phyloP scores from a whole-genome alignment of 2,888 invertebrate genomes.

The Caenorhabditis imperialis region DNA sequence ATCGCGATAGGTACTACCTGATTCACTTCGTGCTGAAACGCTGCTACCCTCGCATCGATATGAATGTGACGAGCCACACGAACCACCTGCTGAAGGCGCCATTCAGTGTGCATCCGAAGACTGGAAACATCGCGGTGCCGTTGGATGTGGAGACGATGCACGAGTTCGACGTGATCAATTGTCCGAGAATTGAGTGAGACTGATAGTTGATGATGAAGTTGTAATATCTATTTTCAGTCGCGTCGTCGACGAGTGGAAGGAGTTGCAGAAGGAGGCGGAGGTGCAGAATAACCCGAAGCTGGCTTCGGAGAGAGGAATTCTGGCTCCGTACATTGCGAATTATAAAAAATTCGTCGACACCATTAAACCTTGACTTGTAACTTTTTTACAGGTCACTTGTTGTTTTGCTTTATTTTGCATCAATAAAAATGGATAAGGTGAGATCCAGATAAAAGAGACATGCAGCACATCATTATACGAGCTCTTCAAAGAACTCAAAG shows the following conservation, averaged over 20 bases:
- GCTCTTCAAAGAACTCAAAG: too few species aligned
- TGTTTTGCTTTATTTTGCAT: too few species aligned
- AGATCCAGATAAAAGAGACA: too few species aligned
- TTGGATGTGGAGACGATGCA: slow-evolving; percentile 84
- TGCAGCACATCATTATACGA: too few species aligned
- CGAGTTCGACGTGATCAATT: slow-evolving; percentile 85
- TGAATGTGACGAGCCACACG: slow-evolving; percentile 90
- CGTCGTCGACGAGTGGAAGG: slow-evolving; percentile 50
- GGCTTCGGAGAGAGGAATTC: slow-evolving; percentile 71
- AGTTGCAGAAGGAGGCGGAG: slow-evolving; percentile 21
- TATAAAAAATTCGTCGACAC: slow-evolving; percentile 71
- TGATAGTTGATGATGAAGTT: background rate
- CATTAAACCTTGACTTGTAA: background rate
- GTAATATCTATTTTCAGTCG: slow-evolving; percentile 51
- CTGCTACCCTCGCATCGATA: slow-evolving; percentile 93
- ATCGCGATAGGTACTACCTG: slow-evolving; percentile 43
- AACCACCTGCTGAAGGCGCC: slow-evolving; percentile 99
- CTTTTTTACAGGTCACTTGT: too few species aligned
- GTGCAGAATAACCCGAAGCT: slow-evolving; percentile 61
- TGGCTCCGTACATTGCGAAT: slow-evolving; percentile 71
- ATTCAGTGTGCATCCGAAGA: slow-evolving; percentile 98
- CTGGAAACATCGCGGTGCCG: slow-evolving; percentile 92
- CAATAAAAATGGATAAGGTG: too few species aligned
- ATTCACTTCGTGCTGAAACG: slow-evolving; percentile 86
- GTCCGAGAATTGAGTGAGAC: slow-evolving; percentile 85